Conservation (phyloP, 1,140 invertebrate species). For the Helicoverpa armigera region DNA sequence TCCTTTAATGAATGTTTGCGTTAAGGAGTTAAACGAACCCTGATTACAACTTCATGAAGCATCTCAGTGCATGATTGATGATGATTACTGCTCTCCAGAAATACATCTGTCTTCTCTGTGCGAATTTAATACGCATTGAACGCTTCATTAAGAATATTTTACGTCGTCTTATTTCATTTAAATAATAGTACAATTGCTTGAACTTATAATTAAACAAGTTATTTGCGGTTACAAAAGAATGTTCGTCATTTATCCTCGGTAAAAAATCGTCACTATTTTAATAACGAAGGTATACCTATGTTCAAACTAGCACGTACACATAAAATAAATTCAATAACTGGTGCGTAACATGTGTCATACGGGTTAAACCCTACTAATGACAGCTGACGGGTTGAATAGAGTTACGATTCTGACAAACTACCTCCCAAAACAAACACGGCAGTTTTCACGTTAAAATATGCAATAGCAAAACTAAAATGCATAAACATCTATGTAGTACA, state of each 20-base stretch:
- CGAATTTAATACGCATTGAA: background rate
- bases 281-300: background rate
- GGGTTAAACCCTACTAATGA: slow-evolving; percentile 22
- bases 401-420: background rate
- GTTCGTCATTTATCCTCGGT: background rate
- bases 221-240: background rate
- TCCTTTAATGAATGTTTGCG: slow-evolving; percentile 10
- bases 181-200: too few relatives aligned
- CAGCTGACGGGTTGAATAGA: slow-evolving; percentile 18
- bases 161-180: too few relatives aligned
- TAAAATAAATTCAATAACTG: background rate
- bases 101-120: slow-evolving; percentile 7
- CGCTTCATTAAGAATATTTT: background rate
- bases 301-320: slow-evolving; percentile 2
- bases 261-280: background rate
- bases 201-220: too few relatives aligned
- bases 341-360: slow-evolving; percentile 13
- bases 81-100: slow-evolving; percentile 1
- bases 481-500: too few relatives aligned
- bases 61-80: slow-evolving; percentile 20
- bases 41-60: slow-evolving; percentile 1
- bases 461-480: background rate
- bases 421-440: background rate
- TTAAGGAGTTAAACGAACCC: background rate
- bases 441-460: slow-evolving; percentile 9